These are phyloP conservation scores for Bubo blakistoni DNA, from an alignment of 2,113 vertebrate species.

Conservation along the genomic window DNA sequence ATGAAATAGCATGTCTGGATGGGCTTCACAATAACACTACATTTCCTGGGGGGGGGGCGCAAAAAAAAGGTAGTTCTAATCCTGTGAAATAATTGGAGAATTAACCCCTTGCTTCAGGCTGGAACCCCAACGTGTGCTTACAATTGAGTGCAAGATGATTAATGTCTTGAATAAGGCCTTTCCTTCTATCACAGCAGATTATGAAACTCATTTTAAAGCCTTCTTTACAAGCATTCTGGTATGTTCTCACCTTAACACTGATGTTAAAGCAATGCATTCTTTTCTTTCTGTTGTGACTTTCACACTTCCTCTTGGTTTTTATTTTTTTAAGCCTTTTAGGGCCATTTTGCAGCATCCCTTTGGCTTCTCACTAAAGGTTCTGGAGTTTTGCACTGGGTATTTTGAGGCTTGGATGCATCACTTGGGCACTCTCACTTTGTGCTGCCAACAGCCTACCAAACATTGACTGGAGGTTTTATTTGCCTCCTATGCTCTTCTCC, in stretches of 20 bases:
- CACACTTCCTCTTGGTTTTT: not conserved
- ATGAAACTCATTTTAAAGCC: not conserved
- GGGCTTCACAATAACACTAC: not conserved
- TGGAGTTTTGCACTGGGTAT: not conserved
- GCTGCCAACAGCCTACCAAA: not conserved
- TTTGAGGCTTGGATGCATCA: not conserved
- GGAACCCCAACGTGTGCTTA: not conserved
- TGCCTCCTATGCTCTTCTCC: not conserved
- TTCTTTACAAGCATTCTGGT: not conserved
- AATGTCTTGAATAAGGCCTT: not conserved
- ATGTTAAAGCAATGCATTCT: not conserved
- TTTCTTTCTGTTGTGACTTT: not conserved
- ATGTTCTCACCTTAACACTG: not conserved
- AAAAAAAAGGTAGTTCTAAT: not conserved
- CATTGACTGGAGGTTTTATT: not conserved
- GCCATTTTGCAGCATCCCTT: not conserved
- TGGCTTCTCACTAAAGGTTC: not conserved
- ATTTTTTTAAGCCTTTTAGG: not conserved
- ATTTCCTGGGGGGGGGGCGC: not conserved
- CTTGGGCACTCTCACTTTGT: not conserved
- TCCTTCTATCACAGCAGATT: not conserved
- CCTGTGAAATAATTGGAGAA: not conserved
- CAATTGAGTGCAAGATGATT: not conserved
- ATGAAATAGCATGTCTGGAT: constrained; percentile 23
- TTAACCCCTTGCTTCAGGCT: not conserved